These are phyloP conservation scores for Rhingia campestris DNA, from an alignment of 2,888 invertebrate species.

Conservation along the genomic window DNA sequence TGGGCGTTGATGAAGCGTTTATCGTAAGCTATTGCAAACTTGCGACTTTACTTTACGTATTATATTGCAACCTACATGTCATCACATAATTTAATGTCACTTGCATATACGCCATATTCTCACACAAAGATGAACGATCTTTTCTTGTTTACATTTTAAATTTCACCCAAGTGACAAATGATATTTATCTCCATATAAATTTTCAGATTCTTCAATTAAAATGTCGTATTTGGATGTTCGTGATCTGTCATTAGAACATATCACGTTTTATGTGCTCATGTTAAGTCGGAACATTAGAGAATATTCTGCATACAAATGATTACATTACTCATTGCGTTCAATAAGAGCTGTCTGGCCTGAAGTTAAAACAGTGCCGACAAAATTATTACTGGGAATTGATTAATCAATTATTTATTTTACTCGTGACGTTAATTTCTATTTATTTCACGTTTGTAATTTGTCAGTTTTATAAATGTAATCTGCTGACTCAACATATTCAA, in stretches of 20 bases:
- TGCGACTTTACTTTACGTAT: too few species aligned
- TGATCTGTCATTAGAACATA: constrained; percentile 3
- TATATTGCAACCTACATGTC: too few species aligned
- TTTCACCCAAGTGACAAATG: too few species aligned
- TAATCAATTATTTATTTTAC: not conserved
- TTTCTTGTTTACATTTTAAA: too few species aligned
- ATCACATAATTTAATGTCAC: too few species aligned
- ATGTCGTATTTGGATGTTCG: not conserved
- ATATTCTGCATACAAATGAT: not conserved
- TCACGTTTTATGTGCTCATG: constrained; percentile 20
- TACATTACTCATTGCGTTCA: constrained; percentile 13
- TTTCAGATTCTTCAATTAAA: not conserved
- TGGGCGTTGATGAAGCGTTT: too few species aligned
- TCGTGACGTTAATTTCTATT: constrained; percentile 4
- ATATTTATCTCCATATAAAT: too few species aligned
- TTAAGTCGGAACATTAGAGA: not conserved
- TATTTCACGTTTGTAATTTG: not conserved
- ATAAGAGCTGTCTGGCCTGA: not conserved
- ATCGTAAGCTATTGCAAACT: too few species aligned
- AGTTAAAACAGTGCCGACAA: constrained; percentile 25
- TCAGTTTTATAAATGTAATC: too few species aligned
- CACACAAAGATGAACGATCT: too few species aligned
- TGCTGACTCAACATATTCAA: too few species aligned
- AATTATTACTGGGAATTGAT: constrained; percentile 18
- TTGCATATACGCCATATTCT: too few species aligned